phyloP scores from a whole-genome alignment of 2,888 invertebrate genomes.

The Trichogramma evanescens region DNA sequence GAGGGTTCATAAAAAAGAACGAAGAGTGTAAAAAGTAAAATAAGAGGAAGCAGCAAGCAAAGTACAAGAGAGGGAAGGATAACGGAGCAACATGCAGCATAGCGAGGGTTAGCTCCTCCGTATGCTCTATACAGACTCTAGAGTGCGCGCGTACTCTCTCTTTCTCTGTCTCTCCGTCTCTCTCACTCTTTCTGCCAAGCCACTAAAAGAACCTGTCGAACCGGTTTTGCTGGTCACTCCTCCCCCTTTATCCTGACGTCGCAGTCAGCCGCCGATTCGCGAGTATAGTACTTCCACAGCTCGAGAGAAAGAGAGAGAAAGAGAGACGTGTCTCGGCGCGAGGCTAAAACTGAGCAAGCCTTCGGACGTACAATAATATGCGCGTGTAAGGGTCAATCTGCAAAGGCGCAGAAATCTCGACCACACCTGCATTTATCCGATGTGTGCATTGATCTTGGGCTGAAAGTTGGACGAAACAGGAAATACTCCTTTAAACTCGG shows the following conservation, averaged over 20 bases:
- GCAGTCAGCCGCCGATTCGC: background rate
- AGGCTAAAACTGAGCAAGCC: no score
- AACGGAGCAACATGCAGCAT: slow-evolving; percentile 9
- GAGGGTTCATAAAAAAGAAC: background rate
- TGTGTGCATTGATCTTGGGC: no score
- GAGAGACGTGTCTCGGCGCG: background rate
- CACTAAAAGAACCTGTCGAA: slow-evolving; percentile 18
- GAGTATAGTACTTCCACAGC: background rate
- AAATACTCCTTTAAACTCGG: no score
- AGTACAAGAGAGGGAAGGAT: slow-evolving; percentile 18
- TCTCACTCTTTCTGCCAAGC: no score
- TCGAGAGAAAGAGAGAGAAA: slow-evolving; percentile 11
- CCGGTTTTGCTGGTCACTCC: slow-evolving; percentile 21
- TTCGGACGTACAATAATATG: no score
- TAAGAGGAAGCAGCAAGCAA: background rate
- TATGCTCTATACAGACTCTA: background rate
- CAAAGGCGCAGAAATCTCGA: no score
- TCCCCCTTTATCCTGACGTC: slow-evolving; percentile 3
- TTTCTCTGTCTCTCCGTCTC: background rate
- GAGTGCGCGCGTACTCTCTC: slow-evolving; percentile 20
- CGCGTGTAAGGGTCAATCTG: no score
- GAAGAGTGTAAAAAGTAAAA: background rate
- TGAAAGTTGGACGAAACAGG: no score
- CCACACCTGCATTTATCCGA: no score
- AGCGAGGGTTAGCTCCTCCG: no score